A percentile compares a stretch with the other conserved stretches of the same genome.
Evolutionary conservation across 2,888 invertebrate genomes (phyloP).

Genomic region (Pollenia labialis): DNA sequence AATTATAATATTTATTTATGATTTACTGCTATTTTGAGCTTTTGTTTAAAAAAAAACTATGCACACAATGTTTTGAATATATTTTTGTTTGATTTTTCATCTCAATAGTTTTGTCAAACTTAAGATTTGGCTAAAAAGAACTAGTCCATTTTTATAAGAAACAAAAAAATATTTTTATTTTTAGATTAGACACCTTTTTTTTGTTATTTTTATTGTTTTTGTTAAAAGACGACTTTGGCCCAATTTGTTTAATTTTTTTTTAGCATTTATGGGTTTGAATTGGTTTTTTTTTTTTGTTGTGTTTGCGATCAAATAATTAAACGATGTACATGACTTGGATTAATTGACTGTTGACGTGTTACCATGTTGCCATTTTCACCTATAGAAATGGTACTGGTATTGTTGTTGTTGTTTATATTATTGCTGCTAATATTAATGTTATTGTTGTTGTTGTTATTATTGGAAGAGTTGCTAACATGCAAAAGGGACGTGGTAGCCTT

Average conservation of each 20-base stretch:
- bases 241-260: conserved; percentile 29
- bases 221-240: conserved; percentile 68
- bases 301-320: conserved; percentile 79
- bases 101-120: conserved; percentile 4
- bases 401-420: conserved; percentile 65
- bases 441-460: conserved; percentile 71
- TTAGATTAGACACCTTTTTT: conserved; percentile 69
- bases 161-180: conserved; percentile 37
- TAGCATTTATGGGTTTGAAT: neutral
- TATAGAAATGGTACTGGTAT: conserved; percentile 70
- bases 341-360: conserved; percentile 79
- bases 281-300: neutral
- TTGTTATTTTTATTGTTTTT: conserved; percentile 29
- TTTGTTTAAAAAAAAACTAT: conserved; percentile 38
- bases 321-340: conserved; percentile 83
- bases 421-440: conserved; percentile 68
- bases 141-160: conserved; percentile 12
- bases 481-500: conserved; percentile 78
- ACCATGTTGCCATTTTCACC: conserved; percentile 74
- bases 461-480: conserved; percentile 74
- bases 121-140: conserved; percentile 39
- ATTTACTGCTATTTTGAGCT: conserved; percentile 43
- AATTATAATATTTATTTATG: conserved; percentile 1
- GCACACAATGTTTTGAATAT: conserved; percentile 30
- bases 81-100: neutral